phyloP scores from a whole-genome alignment of 2,888 invertebrate genomes.

The Drosophila planitibia region DNA sequence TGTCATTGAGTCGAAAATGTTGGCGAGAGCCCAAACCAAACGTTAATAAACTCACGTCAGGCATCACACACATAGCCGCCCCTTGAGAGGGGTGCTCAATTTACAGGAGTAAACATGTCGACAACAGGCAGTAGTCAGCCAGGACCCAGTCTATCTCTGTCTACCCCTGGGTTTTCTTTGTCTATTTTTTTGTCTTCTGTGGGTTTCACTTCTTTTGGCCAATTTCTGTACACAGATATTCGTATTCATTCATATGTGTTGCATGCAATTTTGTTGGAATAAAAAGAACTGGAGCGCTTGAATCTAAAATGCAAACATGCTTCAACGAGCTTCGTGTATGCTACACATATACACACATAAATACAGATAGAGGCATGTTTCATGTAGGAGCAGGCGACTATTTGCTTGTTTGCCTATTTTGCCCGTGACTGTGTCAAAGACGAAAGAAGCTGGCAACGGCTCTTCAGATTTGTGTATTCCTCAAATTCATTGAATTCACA shows the following conservation, averaged over 20 bases:
- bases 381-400: background rate
- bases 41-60: conserved; percentile 69
- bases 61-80: conserved; percentile 1
- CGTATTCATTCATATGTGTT: conserved; percentile 11
- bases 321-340: conserved; percentile 21
- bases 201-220: conserved; percentile 17
- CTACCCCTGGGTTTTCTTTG: background rate
- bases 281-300: conserved; percentile 50
- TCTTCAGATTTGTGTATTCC: conserved; percentile 57
- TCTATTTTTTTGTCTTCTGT: background rate
- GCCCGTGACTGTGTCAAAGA: conserved; percentile 58
- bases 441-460: conserved; percentile 28
- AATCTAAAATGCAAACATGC: conserved; percentile 78
- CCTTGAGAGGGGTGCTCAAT: conserved; percentile 52
- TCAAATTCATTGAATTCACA: conserved; percentile 72
- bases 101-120: conserved; percentile 73
- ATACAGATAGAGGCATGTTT: background rate
- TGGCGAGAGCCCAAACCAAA: conserved; percentile 69
- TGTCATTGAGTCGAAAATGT: conserved; percentile 76
- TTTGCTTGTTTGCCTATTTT: conserved; percentile 54
- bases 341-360: background rate
- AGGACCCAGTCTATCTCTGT: conserved; percentile 9
- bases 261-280: conserved; percentile 42
- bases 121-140: conserved; percentile 26
- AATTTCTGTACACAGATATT: conserved; percentile 6